Percentiles rank a stretch among this genome's conserved stretches.
phyloP scores from a whole-genome alignment of 1,140 invertebrate species.

The Harpegnathos saltator region DNA sequence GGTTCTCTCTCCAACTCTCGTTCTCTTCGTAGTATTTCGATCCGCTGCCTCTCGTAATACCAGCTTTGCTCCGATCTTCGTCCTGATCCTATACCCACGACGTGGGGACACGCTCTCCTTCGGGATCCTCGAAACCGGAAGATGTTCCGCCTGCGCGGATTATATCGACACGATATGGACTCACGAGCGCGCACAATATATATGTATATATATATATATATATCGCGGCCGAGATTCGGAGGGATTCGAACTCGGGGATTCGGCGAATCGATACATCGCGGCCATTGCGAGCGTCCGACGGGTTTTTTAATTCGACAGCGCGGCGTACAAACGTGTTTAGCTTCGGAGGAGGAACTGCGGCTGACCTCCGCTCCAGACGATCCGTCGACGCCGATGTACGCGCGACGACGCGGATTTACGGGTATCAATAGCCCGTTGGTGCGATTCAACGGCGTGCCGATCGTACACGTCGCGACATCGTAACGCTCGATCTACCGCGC shows the following conservation, averaged over 20 bases:
- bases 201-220: not conserved
- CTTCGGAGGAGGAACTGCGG: not conserved
- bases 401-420: conserved; percentile 43
- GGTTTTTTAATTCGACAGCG: conserved; percentile 20
- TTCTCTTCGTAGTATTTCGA: conserved; percentile 68
- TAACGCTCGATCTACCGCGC: not conserved
- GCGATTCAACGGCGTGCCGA: not conserved
- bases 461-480: too few relatives aligned
- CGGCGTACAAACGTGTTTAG: conserved; percentile 37
- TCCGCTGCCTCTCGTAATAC: conserved; percentile 74
- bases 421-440: not conserved
- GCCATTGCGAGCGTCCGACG: conserved; percentile 36
- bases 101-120: conserved; percentile 63
- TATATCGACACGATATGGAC: conserved; percentile 52
- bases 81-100: conserved; percentile 62
- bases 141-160: conserved; percentile 64
- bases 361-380: conserved; percentile 24
- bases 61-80: conserved; percentile 70
- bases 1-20: conserved; percentile 8
- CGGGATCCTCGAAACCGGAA: conserved; percentile 72
- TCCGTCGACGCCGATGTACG: too few relatives aligned
- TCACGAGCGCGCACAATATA: conserved; percentile 21
- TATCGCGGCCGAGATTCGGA: conserved; percentile 47
- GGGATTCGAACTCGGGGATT: conserved; percentile 33
- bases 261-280: conserved; percentile 57